phyloP scores from a whole-genome alignment of 2,113 vertebrate genomes.

The Puma concolor region DNA sequence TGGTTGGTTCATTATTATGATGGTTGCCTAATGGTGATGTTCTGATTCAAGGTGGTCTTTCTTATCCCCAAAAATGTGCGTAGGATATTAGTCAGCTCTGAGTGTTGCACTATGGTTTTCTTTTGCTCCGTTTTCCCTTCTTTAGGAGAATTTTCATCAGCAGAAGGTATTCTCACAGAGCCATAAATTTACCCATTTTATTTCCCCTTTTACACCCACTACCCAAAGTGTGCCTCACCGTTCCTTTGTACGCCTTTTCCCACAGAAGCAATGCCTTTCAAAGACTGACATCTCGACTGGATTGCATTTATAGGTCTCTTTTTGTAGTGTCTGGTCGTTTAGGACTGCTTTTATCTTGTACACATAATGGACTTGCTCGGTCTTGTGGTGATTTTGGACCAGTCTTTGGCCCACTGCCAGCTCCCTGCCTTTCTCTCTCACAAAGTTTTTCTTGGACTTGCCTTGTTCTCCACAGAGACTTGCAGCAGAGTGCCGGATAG shows the following conservation, averaged over 20 bases:
- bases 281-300: background rate
- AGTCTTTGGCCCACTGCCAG: background rate
- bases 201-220: background rate
- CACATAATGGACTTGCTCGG: background rate
- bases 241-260: background rate
- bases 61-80: rapidly evolving
- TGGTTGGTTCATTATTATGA: background rate
- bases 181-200: background rate
- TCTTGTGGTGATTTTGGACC: background rate
- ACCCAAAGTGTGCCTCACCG: rapidly evolving
- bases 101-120: background rate
- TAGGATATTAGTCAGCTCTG: rapidly evolving
- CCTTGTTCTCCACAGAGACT: background rate
- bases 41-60: background rate
- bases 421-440: background rate
- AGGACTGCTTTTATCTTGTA: background rate
- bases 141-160: background rate
- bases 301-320: no score
- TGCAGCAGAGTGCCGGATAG: background rate
- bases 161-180: background rate
- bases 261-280: background rate
- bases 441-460: background rate
- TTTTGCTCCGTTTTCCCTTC: background rate
- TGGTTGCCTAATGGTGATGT: background rate
- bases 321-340: background rate